Evolutionary conservation across 2,797 vertebrate genomes (phyloP).

Genomic region (Otolemur crassicaudatus): DNA sequence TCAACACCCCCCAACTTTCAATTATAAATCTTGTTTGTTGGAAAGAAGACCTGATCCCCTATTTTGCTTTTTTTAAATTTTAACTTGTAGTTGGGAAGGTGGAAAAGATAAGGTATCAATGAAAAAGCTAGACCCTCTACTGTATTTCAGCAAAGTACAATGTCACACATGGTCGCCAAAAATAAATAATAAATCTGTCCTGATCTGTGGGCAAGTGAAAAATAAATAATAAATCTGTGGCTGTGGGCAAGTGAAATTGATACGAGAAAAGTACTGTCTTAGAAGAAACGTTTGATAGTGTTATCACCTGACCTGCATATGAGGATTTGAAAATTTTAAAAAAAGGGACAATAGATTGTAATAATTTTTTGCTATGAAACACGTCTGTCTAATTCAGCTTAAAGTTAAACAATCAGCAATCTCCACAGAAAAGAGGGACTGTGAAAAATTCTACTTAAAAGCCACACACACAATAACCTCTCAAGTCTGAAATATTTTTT

Average conservation of each 20-base stretch:
- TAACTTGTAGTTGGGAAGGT: neutral
- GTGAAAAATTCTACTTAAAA: neutral
- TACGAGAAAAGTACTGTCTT: neutral
- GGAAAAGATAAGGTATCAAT: neutral
- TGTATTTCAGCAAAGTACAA: neutral
- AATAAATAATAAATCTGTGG: constrained; percentile 27
- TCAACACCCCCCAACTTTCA: neutral
- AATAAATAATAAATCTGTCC: constrained; percentile 13
- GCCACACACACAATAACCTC: neutral
- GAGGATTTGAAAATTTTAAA: constrained; percentile 24
- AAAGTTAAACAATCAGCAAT: neutral
- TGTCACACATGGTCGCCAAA: neutral
- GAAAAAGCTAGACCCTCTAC: neutral
- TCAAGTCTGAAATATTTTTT: neutral
- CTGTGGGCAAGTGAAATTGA: neutral
- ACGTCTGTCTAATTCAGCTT: neutral
- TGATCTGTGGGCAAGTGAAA: neutral
- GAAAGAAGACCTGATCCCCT: neutral
- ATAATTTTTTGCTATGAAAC: neutral
- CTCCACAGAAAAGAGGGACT: neutral
- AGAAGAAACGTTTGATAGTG: neutral
- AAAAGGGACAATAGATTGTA: neutral
- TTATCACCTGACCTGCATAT: neutral
- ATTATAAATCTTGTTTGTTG: neutral
- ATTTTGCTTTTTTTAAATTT: neutral